Conservation (phyloP, 2,797 vertebrate species). For the Falco cherrug region DNA sequence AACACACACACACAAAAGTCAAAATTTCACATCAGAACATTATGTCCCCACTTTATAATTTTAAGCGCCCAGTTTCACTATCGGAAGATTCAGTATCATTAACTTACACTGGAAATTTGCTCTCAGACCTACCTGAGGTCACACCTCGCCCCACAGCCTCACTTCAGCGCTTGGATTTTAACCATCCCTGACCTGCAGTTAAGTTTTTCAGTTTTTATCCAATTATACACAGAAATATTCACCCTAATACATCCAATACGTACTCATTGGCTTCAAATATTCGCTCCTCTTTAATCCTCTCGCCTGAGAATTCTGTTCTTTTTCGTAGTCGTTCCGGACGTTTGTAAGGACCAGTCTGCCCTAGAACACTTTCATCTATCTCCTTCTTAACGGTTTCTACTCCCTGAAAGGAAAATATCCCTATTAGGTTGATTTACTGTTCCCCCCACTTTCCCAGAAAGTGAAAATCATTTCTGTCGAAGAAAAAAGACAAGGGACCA, state of each 20-base stretch:
- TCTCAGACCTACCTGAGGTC: background rate
- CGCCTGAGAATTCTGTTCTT: constrained; percentile 89
- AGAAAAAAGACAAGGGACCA: background rate
- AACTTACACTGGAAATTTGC: background rate
- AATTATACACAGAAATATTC: accelerated
- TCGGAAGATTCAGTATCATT: accelerated
- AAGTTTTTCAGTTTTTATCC: background rate
- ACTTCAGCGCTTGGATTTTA: background rate
- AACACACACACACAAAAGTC: accelerated
- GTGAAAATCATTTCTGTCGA: background rate
- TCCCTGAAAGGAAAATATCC: constrained; percentile 76
- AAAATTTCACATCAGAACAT: background rate
- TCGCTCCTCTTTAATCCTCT: constrained; percentile 80
- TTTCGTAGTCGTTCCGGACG: constrained; percentile 87
- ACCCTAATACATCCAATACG: background rate
- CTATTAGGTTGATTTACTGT: accelerated
- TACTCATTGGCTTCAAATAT: constrained; percentile 94
- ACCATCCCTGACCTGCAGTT: background rate
- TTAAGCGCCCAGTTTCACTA: background rate
- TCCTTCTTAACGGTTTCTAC: constrained; percentile 93
- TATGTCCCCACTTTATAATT: accelerated
- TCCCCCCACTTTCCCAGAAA: background rate
- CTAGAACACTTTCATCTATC: constrained; percentile 86
- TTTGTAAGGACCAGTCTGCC: constrained; percentile 87
- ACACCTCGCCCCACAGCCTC: background rate